Evolutionary conservation across 1,140 invertebrate species (phyloP).

Genomic region (Cotesia glomerata): DNA sequence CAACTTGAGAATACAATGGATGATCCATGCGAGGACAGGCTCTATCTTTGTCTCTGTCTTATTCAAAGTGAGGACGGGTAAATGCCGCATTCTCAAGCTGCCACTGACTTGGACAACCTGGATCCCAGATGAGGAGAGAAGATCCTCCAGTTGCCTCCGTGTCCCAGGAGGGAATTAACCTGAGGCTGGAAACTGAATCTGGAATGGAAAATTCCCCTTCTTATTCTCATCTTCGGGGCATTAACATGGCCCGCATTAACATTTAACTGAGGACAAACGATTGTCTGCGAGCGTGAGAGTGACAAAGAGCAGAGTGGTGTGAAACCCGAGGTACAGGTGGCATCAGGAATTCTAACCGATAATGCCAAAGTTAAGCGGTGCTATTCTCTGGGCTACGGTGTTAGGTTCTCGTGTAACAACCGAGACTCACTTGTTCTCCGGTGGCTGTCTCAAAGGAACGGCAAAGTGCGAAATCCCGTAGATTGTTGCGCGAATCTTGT

Average conservation of each 20-base stretch:
- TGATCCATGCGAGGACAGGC: not conserved
- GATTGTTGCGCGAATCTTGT: not conserved
- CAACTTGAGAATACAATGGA: constrained; percentile 33
- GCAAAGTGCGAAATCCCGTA: constrained; percentile 14
- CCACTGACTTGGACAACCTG: not conserved
- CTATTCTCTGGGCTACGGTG: not conserved
- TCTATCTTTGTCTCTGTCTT: not conserved
- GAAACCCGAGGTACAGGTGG: constrained; percentile 4
- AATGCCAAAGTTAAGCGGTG: constrained; percentile 7
- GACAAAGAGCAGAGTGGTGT: not conserved
- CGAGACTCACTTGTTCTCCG: not conserved
- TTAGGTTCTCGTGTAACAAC: not conserved
- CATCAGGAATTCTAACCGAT: constrained; percentile 7
- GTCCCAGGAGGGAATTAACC: not conserved
- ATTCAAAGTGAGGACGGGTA: not conserved
- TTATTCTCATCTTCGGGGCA: too few relatives aligned
- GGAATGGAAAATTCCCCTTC: too few relatives aligned
- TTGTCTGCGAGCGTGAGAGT: not conserved
- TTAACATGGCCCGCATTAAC: too few relatives aligned
- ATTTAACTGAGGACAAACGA: too few relatives aligned
- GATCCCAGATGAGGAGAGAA: not conserved
- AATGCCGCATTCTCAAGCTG: not conserved
- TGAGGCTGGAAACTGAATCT: not conserved
- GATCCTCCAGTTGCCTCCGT: not conserved
- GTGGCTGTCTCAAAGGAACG: not conserved